Evolutionary conservation across 2,888 invertebrate genomes (phyloP).

Genomic region (Drosophila borborema): DNA sequence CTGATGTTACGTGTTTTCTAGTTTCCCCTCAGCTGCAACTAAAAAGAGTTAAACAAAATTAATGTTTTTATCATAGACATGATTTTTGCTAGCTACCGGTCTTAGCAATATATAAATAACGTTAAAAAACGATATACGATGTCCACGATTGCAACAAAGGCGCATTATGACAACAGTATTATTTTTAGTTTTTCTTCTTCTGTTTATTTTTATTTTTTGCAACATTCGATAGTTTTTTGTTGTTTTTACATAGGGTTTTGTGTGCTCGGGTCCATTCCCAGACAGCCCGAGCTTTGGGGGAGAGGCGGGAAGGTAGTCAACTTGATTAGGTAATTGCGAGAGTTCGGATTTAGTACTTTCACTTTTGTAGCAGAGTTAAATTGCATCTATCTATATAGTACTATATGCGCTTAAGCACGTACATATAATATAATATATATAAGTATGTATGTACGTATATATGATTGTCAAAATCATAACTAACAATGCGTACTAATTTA

Average conservation of each 20-base stretch:
- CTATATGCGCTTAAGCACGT: background rate
- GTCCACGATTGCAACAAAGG: constrained; percentile 71
- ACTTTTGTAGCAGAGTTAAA: constrained; percentile 48
- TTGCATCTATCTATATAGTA: constrained; percentile 2
- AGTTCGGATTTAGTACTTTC: constrained; percentile 45
- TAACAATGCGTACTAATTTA: constrained; percentile 71
- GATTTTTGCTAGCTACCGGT: constrained; percentile 34
- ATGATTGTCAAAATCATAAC: constrained; percentile 11
- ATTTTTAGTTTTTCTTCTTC: constrained; percentile 24
- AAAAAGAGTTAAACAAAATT: constrained; percentile 22
- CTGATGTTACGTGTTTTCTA: constrained; percentile 57
- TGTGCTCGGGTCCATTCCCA: constrained; percentile 53
- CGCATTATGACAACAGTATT: constrained; percentile 60
- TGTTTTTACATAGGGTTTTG: constrained; percentile 27
- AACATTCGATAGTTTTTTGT: constrained; percentile 39
- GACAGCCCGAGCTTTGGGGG: constrained; percentile 24
- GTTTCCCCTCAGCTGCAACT: constrained; percentile 44
- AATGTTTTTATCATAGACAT: constrained; percentile 32
- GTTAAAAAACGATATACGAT: constrained; percentile 54
- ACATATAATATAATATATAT: background rate
- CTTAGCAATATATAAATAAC: constrained; percentile 35
- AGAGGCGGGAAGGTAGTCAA: constrained; percentile 17
- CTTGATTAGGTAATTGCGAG: constrained; percentile 58
- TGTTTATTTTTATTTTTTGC: constrained; percentile 24
- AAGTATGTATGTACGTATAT: background rate